Conservation (phyloP, 23 tunicate species). For the Trididemnum clinides region DNA sequence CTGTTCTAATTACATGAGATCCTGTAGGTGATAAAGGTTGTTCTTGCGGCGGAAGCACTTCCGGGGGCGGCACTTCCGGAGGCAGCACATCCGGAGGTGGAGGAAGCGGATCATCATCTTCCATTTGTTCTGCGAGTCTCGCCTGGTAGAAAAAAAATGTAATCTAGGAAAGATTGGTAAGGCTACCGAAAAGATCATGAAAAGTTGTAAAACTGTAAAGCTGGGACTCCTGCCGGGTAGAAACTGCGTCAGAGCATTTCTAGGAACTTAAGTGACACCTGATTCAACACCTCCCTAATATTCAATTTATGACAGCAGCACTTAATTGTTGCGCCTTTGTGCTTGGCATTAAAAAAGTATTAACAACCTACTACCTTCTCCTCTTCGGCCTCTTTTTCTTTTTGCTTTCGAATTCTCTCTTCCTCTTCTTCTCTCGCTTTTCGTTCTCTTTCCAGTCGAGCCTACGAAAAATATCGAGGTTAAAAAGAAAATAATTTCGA, state of each 20-base stretch:
- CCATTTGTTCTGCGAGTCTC: too few relatives aligned
- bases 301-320: too few relatives aligned
- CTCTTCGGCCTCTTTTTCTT: constrained; percentile 27
- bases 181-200: too few relatives aligned
- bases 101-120: neutral
- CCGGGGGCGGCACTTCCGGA: neutral
- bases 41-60: neutral
- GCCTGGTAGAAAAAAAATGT: too few relatives aligned
- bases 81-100: neutral
- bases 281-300: too few relatives aligned
- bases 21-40: neutral
- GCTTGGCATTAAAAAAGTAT: neutral
- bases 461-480: too few relatives aligned
- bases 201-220: too few relatives aligned
- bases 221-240: too few relatives aligned
- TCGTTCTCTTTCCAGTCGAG: constrained; percentile 67
- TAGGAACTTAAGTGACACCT: too few relatives aligned
- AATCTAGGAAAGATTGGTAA: too few relatives aligned
- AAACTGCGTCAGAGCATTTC: too few relatives aligned
- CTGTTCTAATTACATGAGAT: neutral
- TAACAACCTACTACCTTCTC: neutral
- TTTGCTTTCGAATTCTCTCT: constrained; percentile 28
- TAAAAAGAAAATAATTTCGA: too few relatives aligned
- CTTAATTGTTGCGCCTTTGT: neutral
- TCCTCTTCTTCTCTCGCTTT: constrained; percentile 64